These are phyloP conservation scores for Paelopatides confundens DNA, from an alignment of 53 echinoderm and acorn worm genomes.

Conservation along the genomic window DNA sequence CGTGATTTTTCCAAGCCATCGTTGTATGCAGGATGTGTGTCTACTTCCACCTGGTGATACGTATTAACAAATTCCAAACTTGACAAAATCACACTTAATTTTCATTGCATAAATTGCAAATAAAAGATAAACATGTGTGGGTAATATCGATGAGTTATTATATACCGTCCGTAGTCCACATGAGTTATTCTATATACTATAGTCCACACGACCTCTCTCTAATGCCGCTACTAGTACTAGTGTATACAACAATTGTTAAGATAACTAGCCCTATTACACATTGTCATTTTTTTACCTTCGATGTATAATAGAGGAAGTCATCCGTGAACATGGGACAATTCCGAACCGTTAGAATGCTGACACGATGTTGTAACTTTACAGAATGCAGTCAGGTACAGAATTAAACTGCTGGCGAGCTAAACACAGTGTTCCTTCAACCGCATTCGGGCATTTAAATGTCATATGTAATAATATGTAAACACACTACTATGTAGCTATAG, in stretches of 20 bases:
- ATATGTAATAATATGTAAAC: not conserved
- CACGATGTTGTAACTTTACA: not conserved
- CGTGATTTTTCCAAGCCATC: not conserved
- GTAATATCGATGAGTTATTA: not conserved
- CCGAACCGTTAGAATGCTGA: not conserved
- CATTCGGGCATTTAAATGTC: too few relatives aligned
- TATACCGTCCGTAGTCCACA: too few relatives aligned
- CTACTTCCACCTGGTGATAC: not conserved
- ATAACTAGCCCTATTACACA: conserved; percentile 39
- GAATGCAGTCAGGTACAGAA: too few relatives aligned
- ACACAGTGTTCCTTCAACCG: too few relatives aligned
- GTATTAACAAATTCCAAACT: not conserved
- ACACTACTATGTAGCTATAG: too few relatives aligned
- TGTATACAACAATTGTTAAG: not conserved
- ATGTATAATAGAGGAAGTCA: conserved; percentile 3
- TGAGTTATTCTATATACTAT: too few relatives aligned
- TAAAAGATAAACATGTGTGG: not conserved
- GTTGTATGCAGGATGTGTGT: not conserved
- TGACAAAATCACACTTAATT: not conserved
- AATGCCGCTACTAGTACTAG: too few relatives aligned
- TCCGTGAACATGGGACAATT: conserved; percentile 13
- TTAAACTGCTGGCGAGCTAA: too few relatives aligned
- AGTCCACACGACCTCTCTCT: too few relatives aligned
- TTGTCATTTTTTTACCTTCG: not conserved
- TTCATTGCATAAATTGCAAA: not conserved